Evolutionary conservation across 2,113 vertebrate genomes (phyloP), one percentile per base, ranked within the genome.

Genomic region (Upupa epops): DNA sequence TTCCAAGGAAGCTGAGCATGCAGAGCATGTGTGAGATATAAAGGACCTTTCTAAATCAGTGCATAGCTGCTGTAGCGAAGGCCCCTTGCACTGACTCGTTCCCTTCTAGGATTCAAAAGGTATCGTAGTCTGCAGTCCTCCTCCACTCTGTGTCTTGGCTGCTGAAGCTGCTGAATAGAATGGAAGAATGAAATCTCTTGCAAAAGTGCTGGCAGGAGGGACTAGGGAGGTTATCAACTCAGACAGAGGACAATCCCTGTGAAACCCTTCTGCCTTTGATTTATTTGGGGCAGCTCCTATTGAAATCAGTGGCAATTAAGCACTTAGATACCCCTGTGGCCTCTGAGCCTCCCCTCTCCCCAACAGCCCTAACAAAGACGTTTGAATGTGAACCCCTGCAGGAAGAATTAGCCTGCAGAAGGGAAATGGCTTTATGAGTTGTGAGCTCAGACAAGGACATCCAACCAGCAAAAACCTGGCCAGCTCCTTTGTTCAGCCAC

Each of bases 391-490:
- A 80, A 77, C 34, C 71, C 72, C 76, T 9, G 83, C 83, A 83
- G 91, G 91, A 93, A 78, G 80, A 83, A 93, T 93, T 72, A 15
- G 28, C 45, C 31, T 59, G 32, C 66, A 46, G 75, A 78, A 90
- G 83, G 86, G 77, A 95, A 94, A 95, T 94, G 80, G 45, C 20
- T 92, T 96, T 95, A 92, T 75, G 71, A 91, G 82, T 89, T 91
- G 88, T 76, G 72, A 96, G 89, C 70, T 83, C 80, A 49, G 58
- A 90, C 88, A 88, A 86, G 73, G 76, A 77, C 66, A 55, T 55
- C 72, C 14, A 5, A 75, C 74, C 61, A 83, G 78, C 66, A 94
- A 61, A 92, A 96, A 88, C 71, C 83, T 82, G 77, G 70, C 65
- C 1, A 65, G 3, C 58, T 79, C 29, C 80, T 90, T 96, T 84